Evolutionary conservation across 2,888 invertebrate genomes (phyloP).

Genomic region (Drosophila heteroneura): DNA sequence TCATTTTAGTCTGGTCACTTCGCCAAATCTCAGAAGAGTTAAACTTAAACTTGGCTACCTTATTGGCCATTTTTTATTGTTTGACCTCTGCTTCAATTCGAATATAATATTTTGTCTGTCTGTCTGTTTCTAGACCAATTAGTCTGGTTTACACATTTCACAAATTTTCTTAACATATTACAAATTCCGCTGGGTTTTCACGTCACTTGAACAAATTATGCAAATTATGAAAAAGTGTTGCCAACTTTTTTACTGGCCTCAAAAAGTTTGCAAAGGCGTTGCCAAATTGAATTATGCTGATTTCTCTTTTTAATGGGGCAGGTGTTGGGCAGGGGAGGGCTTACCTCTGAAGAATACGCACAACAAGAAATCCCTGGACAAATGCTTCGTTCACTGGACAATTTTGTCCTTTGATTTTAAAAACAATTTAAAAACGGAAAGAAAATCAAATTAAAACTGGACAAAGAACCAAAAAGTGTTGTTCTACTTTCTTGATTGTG

Average conservation of each 20-base stretch:
- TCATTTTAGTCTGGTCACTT: not conserved
- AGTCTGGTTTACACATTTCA: not conserved
- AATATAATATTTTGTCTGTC: not conserved
- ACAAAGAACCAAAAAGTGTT: conserved; percentile 1
- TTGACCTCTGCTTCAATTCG: not conserved
- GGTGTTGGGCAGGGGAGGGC: conserved; percentile 1
- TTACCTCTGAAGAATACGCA: conserved; percentile 29
- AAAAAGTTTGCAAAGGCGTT: conserved; percentile 22
- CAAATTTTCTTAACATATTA: conserved; percentile 7
- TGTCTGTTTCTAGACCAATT: not conserved
- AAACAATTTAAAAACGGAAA: conserved; percentile 15
- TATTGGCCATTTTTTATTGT: not conserved
- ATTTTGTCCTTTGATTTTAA: conserved; percentile 7
- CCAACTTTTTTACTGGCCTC: conserved; percentile 22
- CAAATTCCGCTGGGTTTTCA: conserved; percentile 7
- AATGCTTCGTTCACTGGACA: not conserved
- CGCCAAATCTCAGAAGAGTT: not conserved
- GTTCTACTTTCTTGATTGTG: not conserved
- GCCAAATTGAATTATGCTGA: conserved; percentile 58
- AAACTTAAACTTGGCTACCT: not conserved
- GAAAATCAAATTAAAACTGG: not conserved
- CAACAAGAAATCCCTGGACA: not conserved
- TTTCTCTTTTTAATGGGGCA: conserved; percentile 19
- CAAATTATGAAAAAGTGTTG: conserved; percentile 40
- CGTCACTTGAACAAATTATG: conserved; percentile 42